These are phyloP conservation scores for Pao palembangensis DNA, from an alignment of 2,113 vertebrate genomes.

Conservation along the genomic window DNA sequence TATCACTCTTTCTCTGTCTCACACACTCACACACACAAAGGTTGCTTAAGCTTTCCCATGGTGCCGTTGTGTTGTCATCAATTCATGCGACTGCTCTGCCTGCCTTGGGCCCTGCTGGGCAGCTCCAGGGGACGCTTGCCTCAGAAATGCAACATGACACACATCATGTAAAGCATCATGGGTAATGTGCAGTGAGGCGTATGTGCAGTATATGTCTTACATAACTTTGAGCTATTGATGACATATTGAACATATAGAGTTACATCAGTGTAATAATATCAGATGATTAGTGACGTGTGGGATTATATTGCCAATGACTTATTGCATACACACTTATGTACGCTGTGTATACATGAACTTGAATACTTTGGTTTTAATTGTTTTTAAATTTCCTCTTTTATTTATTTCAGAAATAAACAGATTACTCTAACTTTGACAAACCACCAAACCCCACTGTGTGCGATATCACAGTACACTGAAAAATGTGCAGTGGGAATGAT, in stretches of 20 bases:
- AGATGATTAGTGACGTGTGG: background rate
- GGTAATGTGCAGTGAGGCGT: constrained; percentile 35
- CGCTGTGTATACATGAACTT: no score
- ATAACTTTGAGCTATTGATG: constrained; percentile 27
- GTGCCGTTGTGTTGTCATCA: background rate
- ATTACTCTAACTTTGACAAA: no score
- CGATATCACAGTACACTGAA: no score
- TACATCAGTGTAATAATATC: background rate
- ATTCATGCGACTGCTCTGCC: background rate
- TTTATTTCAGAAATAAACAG: no score
- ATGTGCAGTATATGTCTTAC: constrained; percentile 17
- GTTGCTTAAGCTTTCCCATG: constrained; percentile 2
- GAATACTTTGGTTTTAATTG: no score
- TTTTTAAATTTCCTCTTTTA: no score
- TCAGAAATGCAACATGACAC: constrained; percentile 5
- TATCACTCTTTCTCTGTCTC: background rate
- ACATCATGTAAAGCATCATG: constrained; percentile 33
- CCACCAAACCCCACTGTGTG: no score
- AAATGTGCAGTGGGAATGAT: no score
- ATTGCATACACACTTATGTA: no score
- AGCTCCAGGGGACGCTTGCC: background rate
- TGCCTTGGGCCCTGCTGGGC: background rate
- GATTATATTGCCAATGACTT: no score
- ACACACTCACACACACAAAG: constrained; percentile 1
- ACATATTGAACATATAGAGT: background rate